phyloP scores from a whole-genome alignment of 1,140 invertebrate genomes.

The Zaprionus lachaisei region DNA sequence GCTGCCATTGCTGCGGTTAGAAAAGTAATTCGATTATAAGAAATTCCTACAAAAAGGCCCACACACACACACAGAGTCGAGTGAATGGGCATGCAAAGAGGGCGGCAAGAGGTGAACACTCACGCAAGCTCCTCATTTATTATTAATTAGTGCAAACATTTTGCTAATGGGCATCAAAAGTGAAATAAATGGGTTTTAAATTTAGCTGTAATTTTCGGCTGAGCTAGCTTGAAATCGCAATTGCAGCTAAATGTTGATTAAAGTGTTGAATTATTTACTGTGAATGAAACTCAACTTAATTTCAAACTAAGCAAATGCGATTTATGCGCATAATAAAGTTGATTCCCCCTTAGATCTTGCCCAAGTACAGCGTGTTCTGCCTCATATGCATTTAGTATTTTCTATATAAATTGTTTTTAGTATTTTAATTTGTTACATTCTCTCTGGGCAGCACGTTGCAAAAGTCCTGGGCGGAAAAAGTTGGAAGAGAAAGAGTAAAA shows the following conservation, averaged over 20 bases:
- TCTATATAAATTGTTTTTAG: conserved; percentile 43
- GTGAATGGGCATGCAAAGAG: conserved; percentile 7
- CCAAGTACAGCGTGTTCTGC: background rate
- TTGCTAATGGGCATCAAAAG: conserved; percentile 61
- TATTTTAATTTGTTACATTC: conserved; percentile 69
- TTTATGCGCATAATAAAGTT: conserved; percentile 9
- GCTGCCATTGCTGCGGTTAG: conserved; percentile 58
- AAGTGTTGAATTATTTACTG: background rate
- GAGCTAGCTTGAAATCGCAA: background rate
- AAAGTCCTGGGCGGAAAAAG: background rate
- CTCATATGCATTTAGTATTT: conserved; percentile 33
- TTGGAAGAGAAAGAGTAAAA: conserved; percentile 14
- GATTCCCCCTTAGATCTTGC: background rate
- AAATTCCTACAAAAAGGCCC: conserved; percentile 39
- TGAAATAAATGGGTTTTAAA: conserved; percentile 59
- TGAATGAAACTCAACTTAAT: background rate
- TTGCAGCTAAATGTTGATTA: background rate
- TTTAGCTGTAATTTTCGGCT: conserved; percentile 27
- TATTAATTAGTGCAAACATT: conserved; percentile 69
- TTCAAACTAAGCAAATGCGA: background rate
- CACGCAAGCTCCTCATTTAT: conserved; percentile 66
- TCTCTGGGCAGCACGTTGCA: conserved; percentile 29
- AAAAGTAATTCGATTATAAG: conserved; percentile 79
- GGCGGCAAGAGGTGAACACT: background rate
- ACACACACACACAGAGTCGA: background rate